Evolutionary conservation across 2,888 invertebrate species (phyloP).

Genomic region (Galerucella calmariensis): DNA sequence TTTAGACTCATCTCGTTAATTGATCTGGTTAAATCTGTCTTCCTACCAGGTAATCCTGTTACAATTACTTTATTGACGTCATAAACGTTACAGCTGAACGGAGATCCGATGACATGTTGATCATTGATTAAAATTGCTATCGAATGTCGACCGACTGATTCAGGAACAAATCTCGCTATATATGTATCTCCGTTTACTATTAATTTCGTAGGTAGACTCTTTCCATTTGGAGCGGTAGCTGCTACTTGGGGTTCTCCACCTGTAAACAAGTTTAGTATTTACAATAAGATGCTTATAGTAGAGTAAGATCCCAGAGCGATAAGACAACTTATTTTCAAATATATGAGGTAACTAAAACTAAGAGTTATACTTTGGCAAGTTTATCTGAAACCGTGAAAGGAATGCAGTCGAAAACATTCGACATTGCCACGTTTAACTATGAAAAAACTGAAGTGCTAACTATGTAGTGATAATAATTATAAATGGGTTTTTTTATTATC

Average conservation of each 20-base stretch:
- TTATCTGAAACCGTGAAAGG: no score
- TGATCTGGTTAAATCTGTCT: constrained; percentile 56
- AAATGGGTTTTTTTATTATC: no score
- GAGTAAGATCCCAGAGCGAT: no score
- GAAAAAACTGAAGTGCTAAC: no score
- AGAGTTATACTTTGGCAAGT: no score
- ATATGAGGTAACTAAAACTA: no score
- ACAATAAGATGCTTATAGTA: neutral
- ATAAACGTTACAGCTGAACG: constrained; percentile 94
- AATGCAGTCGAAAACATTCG: no score
- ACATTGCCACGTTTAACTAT: no score
- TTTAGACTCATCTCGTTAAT: constrained; percentile 61
- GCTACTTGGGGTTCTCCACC: constrained; percentile 77
- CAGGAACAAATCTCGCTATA: constrained; percentile 83
- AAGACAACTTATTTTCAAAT: no score
- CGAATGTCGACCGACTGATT: constrained; percentile 87
- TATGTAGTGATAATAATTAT: no score
- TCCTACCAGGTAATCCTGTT: constrained; percentile 69
- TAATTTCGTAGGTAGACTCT: constrained; percentile 79
- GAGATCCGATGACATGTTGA: constrained; percentile 89
- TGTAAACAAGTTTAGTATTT: constrained; percentile 48
- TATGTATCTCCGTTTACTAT: constrained; percentile 76
- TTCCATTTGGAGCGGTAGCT: constrained; percentile 86
- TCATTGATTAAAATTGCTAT: constrained; percentile 85
- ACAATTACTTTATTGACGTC: constrained; percentile 87